Evolutionary conservation across 64 coral and sea anemone genomes (phyloP).

Genomic region (Porites australiensis): DNA sequence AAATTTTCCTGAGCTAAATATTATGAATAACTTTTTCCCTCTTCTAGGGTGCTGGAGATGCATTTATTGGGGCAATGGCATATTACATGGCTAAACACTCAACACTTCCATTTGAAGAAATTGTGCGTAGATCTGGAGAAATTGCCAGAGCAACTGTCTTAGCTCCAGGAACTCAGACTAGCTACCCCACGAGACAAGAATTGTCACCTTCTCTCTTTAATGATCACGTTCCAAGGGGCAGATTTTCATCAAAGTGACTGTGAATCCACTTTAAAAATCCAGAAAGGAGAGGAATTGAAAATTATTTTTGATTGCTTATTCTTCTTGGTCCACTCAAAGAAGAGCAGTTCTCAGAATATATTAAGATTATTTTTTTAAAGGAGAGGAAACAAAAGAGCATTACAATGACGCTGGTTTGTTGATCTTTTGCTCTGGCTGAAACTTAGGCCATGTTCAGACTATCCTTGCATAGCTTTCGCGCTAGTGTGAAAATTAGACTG

Average conservation of each 20-base stretch:
- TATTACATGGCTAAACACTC: slow-evolving; percentile 98
- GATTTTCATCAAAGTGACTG: neutral
- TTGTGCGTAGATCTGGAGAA: slow-evolving; percentile 91
- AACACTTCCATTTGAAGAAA: slow-evolving; percentile 91
- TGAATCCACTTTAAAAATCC: neutral
- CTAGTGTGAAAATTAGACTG: no score
- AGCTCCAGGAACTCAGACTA: slow-evolving; percentile 86
- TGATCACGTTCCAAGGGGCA: slow-evolving; percentile 30
- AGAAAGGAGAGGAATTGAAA: neutral
- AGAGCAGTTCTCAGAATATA: no score
- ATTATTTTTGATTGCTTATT: no score
- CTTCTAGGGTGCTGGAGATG: slow-evolving; percentile 95
- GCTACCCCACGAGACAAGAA: slow-evolving; percentile 77
- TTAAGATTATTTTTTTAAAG: no score
- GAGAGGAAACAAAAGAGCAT: no score
- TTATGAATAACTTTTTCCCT: neutral
- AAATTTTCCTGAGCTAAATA: no score
- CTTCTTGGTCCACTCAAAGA: no score
- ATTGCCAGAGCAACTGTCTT: slow-evolving; percentile 90
- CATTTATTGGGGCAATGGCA: slow-evolving; percentile 97
- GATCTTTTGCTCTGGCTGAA: no score
- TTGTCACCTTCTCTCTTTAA: slow-evolving; percentile 83
- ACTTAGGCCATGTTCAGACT: no score
- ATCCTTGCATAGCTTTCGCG: no score
- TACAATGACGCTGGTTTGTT: no score